phyloP scores from a whole-genome alignment of 2,888 invertebrate species.

The Eupithecia vulgata region DNA sequence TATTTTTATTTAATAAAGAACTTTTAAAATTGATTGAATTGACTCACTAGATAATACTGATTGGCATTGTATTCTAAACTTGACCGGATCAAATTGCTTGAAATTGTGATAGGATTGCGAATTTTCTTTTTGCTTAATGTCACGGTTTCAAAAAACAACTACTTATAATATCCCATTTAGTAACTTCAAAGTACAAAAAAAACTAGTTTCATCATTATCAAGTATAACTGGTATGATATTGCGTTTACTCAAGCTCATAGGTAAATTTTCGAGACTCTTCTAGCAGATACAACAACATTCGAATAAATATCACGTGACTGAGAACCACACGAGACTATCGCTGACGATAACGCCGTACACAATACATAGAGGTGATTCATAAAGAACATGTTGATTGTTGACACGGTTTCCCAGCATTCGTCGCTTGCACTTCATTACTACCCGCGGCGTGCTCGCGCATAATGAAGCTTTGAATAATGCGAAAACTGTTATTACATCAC shows the following conservation, averaged over 20 bases:
- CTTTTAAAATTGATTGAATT: too few species aligned
- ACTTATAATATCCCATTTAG: too few species aligned
- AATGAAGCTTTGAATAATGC: slow-evolving; percentile 47
- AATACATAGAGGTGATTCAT: not conserved
- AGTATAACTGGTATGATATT: too few species aligned
- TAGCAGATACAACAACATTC: not conserved
- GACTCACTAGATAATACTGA: too few species aligned
- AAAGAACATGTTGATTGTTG: slow-evolving; percentile 30
- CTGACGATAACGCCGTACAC: not conserved
- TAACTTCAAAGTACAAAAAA: too few species aligned
- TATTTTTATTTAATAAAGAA: too few species aligned
- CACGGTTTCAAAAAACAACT: too few species aligned
- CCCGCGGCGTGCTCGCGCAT: slow-evolving; percentile 47
- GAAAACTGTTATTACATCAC: slow-evolving; percentile 26
- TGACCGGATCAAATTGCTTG: not conserved
- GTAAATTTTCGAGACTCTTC: not conserved
- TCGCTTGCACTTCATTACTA: slow-evolving; percentile 48
- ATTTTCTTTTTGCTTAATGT: too few species aligned
- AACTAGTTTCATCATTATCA: too few species aligned
- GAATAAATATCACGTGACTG: not conserved
- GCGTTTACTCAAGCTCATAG: too few species aligned
- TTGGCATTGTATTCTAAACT: not conserved
- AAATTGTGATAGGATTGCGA: not conserved
- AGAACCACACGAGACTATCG: not conserved
- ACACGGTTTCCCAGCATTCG: slow-evolving; percentile 22